phyloP scores from a whole-genome alignment of 2,888 invertebrate genomes.

The Sturmia bella region DNA sequence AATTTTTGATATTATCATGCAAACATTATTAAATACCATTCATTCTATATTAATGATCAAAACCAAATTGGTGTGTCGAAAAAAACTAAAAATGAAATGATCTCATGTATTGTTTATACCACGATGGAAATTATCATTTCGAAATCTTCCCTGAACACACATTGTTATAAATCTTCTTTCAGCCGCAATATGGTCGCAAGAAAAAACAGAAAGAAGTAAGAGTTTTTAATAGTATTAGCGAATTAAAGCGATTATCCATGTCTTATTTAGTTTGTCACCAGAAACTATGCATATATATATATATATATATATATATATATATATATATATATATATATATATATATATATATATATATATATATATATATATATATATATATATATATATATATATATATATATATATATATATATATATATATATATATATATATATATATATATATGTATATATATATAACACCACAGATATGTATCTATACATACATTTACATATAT shows the following conservation, averaged over 20 bases:
- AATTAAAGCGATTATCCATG: conserved; percentile 39
- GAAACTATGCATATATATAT: conserved; percentile 10
- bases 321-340: too few relatives aligned
- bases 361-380: too few relatives aligned
- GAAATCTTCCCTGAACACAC: conserved; percentile 60
- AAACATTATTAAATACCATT: conserved; percentile 13
- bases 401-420: too few relatives aligned
- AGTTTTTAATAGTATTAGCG: conserved; percentile 81
- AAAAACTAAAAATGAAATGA: conserved; percentile 32
- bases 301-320: conserved; percentile 2
- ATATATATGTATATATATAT: too few relatives aligned
- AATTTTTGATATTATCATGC: conserved; percentile 36
- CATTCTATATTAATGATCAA: conserved; percentile 18
- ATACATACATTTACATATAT: too few relatives aligned
- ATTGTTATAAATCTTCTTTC: conserved; percentile 80
- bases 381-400: too few relatives aligned
- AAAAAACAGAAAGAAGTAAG: conserved; percentile 99
- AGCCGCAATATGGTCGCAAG: conserved; percentile 92
- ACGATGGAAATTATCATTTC: conserved; percentile 42
- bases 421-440: too few relatives aligned
- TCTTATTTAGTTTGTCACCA: conserved; percentile 42
- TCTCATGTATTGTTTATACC: conserved; percentile 37
- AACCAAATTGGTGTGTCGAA: conserved; percentile 33
- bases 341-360: too few relatives aligned
- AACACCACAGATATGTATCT: too few relatives aligned